Evolutionary conservation across 2,797 vertebrate species (phyloP), one percentile per base, ranked within the genome.

Genomic region (Graptemys geographica): DNA sequence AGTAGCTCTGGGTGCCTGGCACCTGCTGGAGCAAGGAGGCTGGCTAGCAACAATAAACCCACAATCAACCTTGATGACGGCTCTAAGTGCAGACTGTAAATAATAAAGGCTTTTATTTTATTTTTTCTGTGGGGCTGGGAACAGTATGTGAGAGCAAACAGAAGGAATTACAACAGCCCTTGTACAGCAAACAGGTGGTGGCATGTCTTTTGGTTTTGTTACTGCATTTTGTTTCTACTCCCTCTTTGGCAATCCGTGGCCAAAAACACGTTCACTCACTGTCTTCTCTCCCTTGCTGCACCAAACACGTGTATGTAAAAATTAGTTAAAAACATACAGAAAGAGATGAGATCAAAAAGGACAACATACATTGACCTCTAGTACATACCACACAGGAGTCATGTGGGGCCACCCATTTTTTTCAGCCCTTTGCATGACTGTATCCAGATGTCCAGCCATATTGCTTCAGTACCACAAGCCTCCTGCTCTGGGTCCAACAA

Each of bases 1-100:
- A 99, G 98, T 97, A 98, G 95, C 94, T 95, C 91, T 95, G 97
- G 90, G 99, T 99, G 98, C 99, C 99, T 99, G 99, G 99, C 99
- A 99, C 99, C 98, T 98, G 98, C 98, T 98, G 98, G 98, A 98
- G 98, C 98, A 95, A 97, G 97, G 96, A 98, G 95, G 91, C 90
- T 96, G 93, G 97, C 97, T 96, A 97, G 97, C 97, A 98, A 97
- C 97, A 83, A 69, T 96, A 97, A 97, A 96, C 97, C 93, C 23
- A 8, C 97, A 97, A 93, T 98, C 98, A 98, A 97, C 98, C 98
- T 98, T 98, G 98, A 97, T 98, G 98, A 98, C 98, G 97, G 96
- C 97, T 97, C 98, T 97, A 97, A 98, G 98, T 96, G 97, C 98
- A 98, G 98, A 99, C 98, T 98, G 98, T 98, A 98, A 98, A 98